Evolutionary conservation across 2,888 invertebrate genomes (phyloP).

Genomic region (Hydrotaea diabolus): DNA sequence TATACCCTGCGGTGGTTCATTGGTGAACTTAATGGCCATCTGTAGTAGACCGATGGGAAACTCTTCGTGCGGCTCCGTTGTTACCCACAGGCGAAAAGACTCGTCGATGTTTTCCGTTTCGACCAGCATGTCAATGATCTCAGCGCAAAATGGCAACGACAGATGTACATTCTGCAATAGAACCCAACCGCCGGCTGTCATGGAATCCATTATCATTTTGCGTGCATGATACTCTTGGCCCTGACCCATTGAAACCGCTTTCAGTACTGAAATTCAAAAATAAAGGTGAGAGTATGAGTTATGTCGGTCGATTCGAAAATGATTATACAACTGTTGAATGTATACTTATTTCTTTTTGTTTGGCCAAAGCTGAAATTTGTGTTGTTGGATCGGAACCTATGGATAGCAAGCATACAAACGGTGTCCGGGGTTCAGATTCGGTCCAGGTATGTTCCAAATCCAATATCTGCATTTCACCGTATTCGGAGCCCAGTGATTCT

Average conservation of each 20-base stretch:
- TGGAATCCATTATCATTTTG: conserved; percentile 89
- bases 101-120: conserved; percentile 92
- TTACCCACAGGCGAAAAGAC: conserved; percentile 94
- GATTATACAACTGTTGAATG: conserved; percentile 54
- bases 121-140: conserved; percentile 93
- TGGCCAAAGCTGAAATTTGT: conserved; percentile 93
- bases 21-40: conserved; percentile 98
- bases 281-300: background rate
- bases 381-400: conserved; percentile 98
- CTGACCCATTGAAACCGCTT: conserved; percentile 98
- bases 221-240: conserved; percentile 95
- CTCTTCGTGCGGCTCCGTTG: conserved; percentile 95
- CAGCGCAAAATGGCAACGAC: conserved; percentile 96
- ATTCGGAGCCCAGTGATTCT: conserved; percentile 92
- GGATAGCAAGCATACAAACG: conserved; percentile 94
- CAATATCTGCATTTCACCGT: conserved; percentile 94
- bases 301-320: no score
- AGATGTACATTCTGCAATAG: conserved; percentile 97
- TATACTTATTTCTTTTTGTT: conserved; percentile 91
- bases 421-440: conserved; percentile 93
- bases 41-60: conserved; percentile 94
- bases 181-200: conserved; percentile 94
- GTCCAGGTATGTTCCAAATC: conserved; percentile 94
- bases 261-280: conserved; percentile 83
- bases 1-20: conserved; percentile 98